These are phyloP conservation scores for Saguinus imperator DNA, from an alignment of 2,113 vertebrate species.

Conservation along the genomic window DNA sequence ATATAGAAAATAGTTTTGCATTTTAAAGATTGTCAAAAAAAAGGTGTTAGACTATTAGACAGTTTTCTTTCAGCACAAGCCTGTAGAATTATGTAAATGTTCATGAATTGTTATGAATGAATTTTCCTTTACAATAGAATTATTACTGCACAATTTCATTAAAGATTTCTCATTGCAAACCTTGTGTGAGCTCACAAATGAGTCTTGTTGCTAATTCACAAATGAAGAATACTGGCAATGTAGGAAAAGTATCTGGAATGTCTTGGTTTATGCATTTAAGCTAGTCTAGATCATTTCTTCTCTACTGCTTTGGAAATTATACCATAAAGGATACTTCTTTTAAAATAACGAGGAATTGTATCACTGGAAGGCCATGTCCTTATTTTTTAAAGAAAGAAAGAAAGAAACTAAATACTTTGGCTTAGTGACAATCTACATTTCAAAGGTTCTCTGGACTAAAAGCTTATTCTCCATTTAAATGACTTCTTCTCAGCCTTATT, in stretches of 20 bases:
- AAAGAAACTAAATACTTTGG: conserved; percentile 72
- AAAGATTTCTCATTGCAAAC: conserved; percentile 24
- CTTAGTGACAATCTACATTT: conserved; percentile 78
- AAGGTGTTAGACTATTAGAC: background rate
- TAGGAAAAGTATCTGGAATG: conserved; percentile 18
- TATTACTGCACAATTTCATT: conserved; percentile 1
- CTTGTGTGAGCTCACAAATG: background rate
- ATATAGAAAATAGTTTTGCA: background rate
- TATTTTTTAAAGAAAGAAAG: conserved; percentile 4
- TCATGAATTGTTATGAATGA: background rate
- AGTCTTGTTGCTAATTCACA: conserved; percentile 41
- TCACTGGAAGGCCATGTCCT: conserved; percentile 57
- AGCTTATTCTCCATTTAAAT: conserved; percentile 77
- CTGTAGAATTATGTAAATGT: conserved; percentile 1
- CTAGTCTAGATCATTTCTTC: conserved; percentile 33
- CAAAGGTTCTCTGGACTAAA: conserved; percentile 78
- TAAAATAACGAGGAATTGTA: conserved; percentile 67
- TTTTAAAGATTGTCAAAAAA: conserved; percentile 17
- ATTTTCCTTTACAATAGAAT: conserved; percentile 35
- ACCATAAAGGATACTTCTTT: conserved; percentile 61
- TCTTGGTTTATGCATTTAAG: conserved; percentile 47
- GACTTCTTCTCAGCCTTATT: conserved; percentile 75
- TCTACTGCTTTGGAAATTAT: conserved; percentile 59
- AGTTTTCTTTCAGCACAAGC: background rate
- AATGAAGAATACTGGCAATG: conserved; percentile 25